Conservation (phyloP, 2,113 vertebrate species). For the Suncus etruscus region DNA sequence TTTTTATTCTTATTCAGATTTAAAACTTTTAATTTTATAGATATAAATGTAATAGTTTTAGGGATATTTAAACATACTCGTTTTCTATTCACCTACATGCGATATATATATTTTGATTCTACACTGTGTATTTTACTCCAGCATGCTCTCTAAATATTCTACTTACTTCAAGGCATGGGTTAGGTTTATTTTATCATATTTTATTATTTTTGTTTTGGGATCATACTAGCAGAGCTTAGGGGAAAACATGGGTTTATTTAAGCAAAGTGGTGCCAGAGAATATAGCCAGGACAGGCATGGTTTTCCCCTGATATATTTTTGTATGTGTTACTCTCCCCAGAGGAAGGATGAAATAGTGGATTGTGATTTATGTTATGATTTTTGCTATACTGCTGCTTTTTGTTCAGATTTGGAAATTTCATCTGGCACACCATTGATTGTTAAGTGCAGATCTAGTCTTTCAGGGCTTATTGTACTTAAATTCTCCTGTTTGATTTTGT, state of each 20-base stretch:
- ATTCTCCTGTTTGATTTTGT: not conserved
- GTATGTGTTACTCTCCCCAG: not conserved
- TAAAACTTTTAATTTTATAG: not conserved
- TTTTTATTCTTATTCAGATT: conserved; percentile 56
- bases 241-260: not conserved
- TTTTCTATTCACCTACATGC: not conserved
- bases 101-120: not conserved
- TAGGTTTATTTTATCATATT: too few relatives aligned
- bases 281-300: not conserved
- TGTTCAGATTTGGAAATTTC: not conserved
- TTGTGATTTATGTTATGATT: not conserved
- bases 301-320: not conserved
- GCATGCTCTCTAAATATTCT: not conserved
- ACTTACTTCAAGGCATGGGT: not conserved
- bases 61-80: too few relatives aligned
- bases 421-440: not conserved
- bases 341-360: not conserved
- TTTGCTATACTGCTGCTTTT: not conserved
- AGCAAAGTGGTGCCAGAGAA: not conserved
- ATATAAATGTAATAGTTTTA: too few relatives aligned
- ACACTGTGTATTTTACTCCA: not conserved
- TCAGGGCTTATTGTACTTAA: not conserved
- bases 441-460: not conserved
- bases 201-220: too few relatives aligned
- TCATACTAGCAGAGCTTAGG: too few relatives aligned